Conservation (phyloP, 1,140 invertebrate genomes). For the Heliconius congener region DNA sequence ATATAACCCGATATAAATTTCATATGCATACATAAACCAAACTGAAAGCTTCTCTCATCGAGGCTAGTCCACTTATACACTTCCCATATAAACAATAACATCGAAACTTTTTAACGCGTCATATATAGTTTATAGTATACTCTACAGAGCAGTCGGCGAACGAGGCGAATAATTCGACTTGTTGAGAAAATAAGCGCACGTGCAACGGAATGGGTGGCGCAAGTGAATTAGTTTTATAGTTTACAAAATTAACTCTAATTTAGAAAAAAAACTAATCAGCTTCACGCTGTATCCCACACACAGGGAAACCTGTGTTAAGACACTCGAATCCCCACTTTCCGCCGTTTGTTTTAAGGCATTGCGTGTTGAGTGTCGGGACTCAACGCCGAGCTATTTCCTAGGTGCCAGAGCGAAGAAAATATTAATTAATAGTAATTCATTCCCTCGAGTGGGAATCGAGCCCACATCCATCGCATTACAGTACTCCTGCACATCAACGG, state of each 20-base stretch:
- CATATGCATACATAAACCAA: conserved; percentile 38
- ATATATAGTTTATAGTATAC: conserved; percentile 56
- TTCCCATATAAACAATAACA: conserved; percentile 77
- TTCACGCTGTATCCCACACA: no score
- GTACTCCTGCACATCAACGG: no score
- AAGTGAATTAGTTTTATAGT: conserved; percentile 50
- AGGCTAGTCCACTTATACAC: conserved; percentile 58
- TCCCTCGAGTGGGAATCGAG: no score
- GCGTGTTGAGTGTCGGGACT: no score
- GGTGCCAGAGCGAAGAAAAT: no score
- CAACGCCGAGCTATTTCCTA: no score
- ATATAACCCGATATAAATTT: conserved; percentile 23
- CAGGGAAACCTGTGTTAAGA: no score
- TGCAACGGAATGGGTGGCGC: conserved; percentile 57
- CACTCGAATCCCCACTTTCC: no score
- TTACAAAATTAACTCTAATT: conserved; percentile 29
- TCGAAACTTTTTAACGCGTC: conserved; percentile 76
- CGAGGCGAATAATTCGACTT: conserved; percentile 75
- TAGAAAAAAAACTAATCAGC: no score
- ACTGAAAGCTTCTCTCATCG: conserved; percentile 76
- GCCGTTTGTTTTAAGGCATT: no score
- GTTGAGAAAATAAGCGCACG: conserved; percentile 75
- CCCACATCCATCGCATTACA: no score
- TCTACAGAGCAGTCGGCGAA: conserved; percentile 53
- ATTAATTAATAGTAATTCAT: no score